Conservation (phyloP, 2,797 vertebrate species). For the Aratinga solstitialis region DNA sequence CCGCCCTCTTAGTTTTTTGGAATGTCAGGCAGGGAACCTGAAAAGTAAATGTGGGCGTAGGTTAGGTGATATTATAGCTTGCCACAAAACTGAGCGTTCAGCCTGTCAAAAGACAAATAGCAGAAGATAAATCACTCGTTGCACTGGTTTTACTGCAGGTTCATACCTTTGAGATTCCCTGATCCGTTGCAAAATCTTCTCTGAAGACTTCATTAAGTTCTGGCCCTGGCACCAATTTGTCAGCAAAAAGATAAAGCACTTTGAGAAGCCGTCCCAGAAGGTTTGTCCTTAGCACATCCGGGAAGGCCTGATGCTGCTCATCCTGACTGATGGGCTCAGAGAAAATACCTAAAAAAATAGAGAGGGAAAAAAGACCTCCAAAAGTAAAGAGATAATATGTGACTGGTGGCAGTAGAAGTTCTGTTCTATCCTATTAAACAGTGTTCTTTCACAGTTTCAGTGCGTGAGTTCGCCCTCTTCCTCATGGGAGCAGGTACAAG, state of each 20-base stretch:
- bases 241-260: background rate
- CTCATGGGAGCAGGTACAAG: background rate
- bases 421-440: slow-evolving; percentile 38
- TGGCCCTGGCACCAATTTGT: background rate
- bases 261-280: background rate
- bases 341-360: background rate
- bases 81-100: background rate
- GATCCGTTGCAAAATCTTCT: background rate
- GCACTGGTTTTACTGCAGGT: background rate
- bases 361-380: background rate
- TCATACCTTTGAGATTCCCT: background rate
- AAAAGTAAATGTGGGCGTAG: background rate
- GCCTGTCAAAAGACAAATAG: background rate
- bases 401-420: slow-evolving; percentile 3
- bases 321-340: background rate
- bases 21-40: background rate
- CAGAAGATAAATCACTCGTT: background rate
- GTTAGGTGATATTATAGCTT: background rate
- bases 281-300: background rate
- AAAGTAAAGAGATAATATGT: background rate
- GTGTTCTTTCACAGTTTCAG: background rate
- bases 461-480: background rate
- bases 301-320: background rate
- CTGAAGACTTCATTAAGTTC: slow-evolving; percentile 2
- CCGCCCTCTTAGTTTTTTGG: background rate